These are phyloP conservation scores for Drosophila phalerata DNA, from an alignment of 2,888 invertebrate species.

Conservation along the genomic window DNA sequence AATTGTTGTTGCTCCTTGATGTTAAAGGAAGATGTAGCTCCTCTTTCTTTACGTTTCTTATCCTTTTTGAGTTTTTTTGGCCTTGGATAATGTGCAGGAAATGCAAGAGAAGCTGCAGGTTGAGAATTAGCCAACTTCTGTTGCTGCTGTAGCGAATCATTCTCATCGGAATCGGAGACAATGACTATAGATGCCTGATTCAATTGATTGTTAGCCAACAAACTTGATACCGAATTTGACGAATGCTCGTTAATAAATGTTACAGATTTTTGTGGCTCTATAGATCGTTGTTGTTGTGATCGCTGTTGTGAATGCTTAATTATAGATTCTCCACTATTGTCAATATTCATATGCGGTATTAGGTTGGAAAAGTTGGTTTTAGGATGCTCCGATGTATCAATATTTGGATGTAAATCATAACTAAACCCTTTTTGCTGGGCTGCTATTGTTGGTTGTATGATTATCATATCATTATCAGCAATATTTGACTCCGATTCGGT, in stretches of 20 bases:
- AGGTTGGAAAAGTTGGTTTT: constrained; percentile 50
- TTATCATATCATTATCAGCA: constrained; percentile 9
- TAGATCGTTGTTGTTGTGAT: constrained; percentile 8
- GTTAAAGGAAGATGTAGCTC: constrained; percentile 9
- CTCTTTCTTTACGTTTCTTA: constrained; percentile 68
- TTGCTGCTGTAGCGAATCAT: constrained; percentile 42
- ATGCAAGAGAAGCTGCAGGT: constrained; percentile 8
- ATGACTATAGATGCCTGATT: constrained; percentile 73
- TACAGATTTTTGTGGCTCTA: constrained; percentile 26
- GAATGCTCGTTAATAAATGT: constrained; percentile 65
- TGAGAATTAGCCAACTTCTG: constrained; percentile 17
- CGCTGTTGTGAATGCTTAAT: constrained; percentile 5
- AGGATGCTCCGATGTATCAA: constrained; percentile 35
- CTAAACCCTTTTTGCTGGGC: constrained; percentile 18
- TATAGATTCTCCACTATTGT: constrained; percentile 37
- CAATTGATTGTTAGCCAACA: constrained; percentile 35
- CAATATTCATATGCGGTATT: constrained; percentile 37
- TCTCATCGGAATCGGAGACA: constrained; percentile 83
- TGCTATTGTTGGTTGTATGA: neutral
- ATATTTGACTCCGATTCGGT: constrained; percentile 23
- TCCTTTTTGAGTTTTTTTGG: constrained; percentile 75
- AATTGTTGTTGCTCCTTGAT: constrained; percentile 30
- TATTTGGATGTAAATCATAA: constrained; percentile 36
- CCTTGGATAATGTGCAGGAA: constrained; percentile 21
- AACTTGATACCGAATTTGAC: constrained; percentile 61